Conservation (phyloP, 1,140 invertebrate genomes). For the Heliconius melpomene region DNA sequence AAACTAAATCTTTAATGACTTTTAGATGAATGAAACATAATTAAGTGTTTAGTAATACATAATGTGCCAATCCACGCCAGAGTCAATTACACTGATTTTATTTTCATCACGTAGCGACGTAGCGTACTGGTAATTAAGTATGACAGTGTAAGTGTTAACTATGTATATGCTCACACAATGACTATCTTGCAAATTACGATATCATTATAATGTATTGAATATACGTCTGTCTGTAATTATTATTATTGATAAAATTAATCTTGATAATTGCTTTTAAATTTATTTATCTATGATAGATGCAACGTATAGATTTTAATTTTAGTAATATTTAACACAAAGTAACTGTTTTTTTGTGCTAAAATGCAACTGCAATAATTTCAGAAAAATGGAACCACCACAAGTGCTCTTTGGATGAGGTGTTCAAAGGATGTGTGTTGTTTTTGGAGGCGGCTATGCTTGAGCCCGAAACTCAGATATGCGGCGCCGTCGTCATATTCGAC, state of each 20-base stretch:
- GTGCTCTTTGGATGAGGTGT: conserved; percentile 89
- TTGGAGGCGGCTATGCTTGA: conserved; percentile 91
- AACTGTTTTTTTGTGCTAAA: too few species aligned
- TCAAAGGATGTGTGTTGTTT: conserved; percentile 90
- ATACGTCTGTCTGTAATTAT: not conserved
- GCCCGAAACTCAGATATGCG: conserved; percentile 82
- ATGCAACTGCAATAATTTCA: conserved; percentile 49
- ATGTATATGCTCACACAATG: too few species aligned
- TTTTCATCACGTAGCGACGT: not conserved
- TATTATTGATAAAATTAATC: not conserved
- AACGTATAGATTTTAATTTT: too few species aligned
- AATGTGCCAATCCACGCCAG: not conserved
- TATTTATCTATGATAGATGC: too few species aligned
- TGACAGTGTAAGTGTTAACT: too few species aligned
- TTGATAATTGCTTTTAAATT: too few species aligned
- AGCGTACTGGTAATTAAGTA: too few species aligned
- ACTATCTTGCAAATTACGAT: not conserved
- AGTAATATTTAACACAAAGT: too few species aligned
- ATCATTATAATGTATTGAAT: not conserved
- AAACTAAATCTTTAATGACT: too few species aligned
- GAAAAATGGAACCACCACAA: conserved; percentile 93
- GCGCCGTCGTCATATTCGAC: conserved; percentile 90
- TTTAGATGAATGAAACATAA: not conserved
- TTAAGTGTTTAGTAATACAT: not conserved
- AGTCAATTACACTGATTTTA: not conserved